These are phyloP conservation scores for Drosophila aff. DNA, from an alignment of 1,140 invertebrate genomes.

Conservation along the genomic window DNA sequence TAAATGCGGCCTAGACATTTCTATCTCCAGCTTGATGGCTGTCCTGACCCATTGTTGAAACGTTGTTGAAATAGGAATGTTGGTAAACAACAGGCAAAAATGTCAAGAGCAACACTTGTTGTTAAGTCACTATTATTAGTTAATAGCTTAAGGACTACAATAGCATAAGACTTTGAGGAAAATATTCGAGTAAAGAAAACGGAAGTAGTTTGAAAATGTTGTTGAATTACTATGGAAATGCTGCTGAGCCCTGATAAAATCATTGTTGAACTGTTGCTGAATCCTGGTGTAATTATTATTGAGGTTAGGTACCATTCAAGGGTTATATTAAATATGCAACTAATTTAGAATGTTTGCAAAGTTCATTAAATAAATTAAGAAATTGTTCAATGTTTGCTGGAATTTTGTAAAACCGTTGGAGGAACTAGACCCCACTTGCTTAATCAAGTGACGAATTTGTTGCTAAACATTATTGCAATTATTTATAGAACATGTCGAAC, in stretches of 20 bases:
- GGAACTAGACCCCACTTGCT: too few species aligned
- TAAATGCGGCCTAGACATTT: constrained; percentile 8
- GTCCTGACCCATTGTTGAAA: constrained; percentile 6
- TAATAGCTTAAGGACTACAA: too few species aligned
- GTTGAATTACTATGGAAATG: too few species aligned
- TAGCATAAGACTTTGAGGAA: background rate
- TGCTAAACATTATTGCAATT: too few species aligned
- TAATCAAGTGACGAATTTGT: too few species aligned
- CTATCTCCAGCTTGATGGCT: constrained; percentile 1
- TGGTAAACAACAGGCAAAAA: background rate
- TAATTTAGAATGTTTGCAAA: background rate
- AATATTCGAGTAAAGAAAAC: background rate
- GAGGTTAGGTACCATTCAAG: background rate
- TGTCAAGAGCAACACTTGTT: background rate
- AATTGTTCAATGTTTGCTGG: too few species aligned
- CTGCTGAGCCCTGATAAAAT: too few species aligned
- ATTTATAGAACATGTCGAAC: background rate
- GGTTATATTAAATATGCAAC: background rate
- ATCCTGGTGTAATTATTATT: background rate
- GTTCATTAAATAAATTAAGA: too few species aligned
- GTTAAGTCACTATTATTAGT: background rate
- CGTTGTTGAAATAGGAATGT: background rate
- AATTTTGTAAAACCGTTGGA: too few species aligned
- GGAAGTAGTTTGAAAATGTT: background rate
- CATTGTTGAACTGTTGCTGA: background rate